Evolutionary conservation across 2,888 invertebrate genomes (phyloP).

Genomic region (Idaea aversata): DNA sequence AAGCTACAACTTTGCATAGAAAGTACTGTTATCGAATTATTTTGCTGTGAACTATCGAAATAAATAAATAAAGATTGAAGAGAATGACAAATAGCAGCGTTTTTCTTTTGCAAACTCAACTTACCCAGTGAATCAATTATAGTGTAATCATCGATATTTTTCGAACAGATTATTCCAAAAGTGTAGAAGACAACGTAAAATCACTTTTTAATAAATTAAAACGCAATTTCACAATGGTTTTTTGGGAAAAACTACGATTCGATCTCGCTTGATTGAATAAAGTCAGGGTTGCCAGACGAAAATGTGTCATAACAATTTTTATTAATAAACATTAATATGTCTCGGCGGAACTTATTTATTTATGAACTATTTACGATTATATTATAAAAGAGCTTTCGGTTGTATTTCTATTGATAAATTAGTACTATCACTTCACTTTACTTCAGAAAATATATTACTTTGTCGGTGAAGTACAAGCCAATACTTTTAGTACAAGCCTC

Average conservation of each 20-base stretch:
- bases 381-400: too few relatives aligned
- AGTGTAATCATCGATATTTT: slow-evolving; percentile 43
- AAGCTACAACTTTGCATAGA: neutral
- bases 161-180: slow-evolving; percentile 15
- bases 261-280: slow-evolving; percentile 5
- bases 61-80: slow-evolving; percentile 44
- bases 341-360: too few relatives aligned
- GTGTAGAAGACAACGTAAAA: slow-evolving; percentile 11
- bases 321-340: neutral
- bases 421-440: too few relatives aligned
- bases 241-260: slow-evolving; percentile 17
- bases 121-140: slow-evolving; percentile 45
- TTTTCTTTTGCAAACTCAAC: slow-evolving; percentile 37
- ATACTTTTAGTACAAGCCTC: too few relatives aligned
- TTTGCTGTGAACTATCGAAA: slow-evolving; percentile 5
- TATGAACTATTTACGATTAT: too few relatives aligned
- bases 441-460: too few relatives aligned
- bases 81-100: slow-evolving; percentile 44
- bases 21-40: slow-evolving; percentile 5
- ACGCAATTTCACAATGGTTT: slow-evolving; percentile 35
- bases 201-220: slow-evolving; percentile 15
- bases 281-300: slow-evolving; percentile 1
- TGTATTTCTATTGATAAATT: too few relatives aligned
- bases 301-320: neutral
- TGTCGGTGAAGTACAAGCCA: too few relatives aligned